A percentile compares a stretch with the other conserved stretches of the same genome.
phyloP scores from a whole-genome alignment of 1,140 invertebrate species.

The Drosophila nigromelanica region DNA sequence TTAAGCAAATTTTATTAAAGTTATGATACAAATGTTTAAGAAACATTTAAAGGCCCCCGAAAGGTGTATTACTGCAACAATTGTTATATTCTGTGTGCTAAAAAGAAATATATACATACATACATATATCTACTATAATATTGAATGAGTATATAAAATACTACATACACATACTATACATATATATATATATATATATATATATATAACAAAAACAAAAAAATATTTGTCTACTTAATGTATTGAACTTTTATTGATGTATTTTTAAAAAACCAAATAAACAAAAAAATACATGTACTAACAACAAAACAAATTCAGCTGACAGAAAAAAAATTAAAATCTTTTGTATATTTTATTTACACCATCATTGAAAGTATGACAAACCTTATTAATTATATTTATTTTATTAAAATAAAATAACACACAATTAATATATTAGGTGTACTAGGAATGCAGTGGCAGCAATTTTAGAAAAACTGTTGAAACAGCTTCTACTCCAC shows the following conservation, averaged over 20 bases:
- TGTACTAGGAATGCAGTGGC: constrained; percentile 30
- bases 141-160: constrained; percentile 25
- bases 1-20: constrained; percentile 60
- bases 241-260: constrained; percentile 69
- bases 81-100: constrained; percentile 79
- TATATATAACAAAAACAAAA: constrained; percentile 13
- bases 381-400: constrained; percentile 14
- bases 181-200: constrained; percentile 20
- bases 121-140: constrained; percentile 47
- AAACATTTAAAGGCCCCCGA: constrained; percentile 72
- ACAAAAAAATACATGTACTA: neutral
- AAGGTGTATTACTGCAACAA: constrained; percentile 76
- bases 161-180: constrained; percentile 7
- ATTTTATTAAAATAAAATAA: constrained; percentile 24
- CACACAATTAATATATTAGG: constrained; percentile 30
- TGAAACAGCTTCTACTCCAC: constrained; percentile 34
- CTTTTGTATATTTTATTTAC: constrained; percentile 79
- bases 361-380: constrained; percentile 72
- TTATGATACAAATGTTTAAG: constrained; percentile 69
- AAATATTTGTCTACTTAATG: constrained; percentile 52
- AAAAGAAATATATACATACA: constrained; percentile 49
- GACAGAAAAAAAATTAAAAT: constrained; percentile 15
- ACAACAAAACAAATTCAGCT: constrained; percentile 6
- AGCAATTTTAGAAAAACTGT: constrained; percentile 56
- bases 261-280: constrained; percentile 31